Evolutionary conservation across 2,113 vertebrate species (phyloP), one percentile per base, ranked within the genome.

Genomic region (Arizona elegans): DNA sequence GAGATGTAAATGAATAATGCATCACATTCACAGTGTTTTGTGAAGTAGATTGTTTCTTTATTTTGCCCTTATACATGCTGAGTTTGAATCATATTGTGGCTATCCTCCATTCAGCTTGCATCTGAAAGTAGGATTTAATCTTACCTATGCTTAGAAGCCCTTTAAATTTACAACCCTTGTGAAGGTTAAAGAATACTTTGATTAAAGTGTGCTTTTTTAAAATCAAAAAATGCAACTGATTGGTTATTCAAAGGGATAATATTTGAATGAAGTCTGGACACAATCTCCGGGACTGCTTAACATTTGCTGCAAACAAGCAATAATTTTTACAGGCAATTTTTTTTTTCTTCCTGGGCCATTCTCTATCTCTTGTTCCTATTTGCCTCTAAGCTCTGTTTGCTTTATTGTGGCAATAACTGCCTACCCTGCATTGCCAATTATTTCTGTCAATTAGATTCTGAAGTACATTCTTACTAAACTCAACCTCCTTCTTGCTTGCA

Each of bases 381-480:
- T 89, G 70, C 43, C 6, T 90, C 89, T 86, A 75, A 95, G 53
- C 23, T 91, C 43, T 75, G 65, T 58, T 89, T 92, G 13, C 21
- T 94, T 95, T 91, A 91, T 65, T 33, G 89, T 85, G 89, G 38
- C 93, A 90, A 52, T 55, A 90, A 92, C 90, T 92, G 12, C 52
- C 93, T 95, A 88, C 81, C 89, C 52, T 17, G 26, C 87, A 87
- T 43, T 94, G 33, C 47, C 8, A 92, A 89, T 94, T 94, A 86
- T 15, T 92, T 93, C 75, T 55, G 89, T 43, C 86, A 91, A 58
- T 94, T 90, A 93, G 93, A 87, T 94, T 87, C 75, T 93, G 91
- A 90, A 93, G 94, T 91, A 11, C 75, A 91, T 94, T 94, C 91
- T 54, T 5, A 91, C 87, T n/a, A 87, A 12, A 47, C 10, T 93